These are phyloP conservation scores for Portevinia maculata DNA, from an alignment of 2,888 invertebrate genomes.

Conservation along the genomic window DNA sequence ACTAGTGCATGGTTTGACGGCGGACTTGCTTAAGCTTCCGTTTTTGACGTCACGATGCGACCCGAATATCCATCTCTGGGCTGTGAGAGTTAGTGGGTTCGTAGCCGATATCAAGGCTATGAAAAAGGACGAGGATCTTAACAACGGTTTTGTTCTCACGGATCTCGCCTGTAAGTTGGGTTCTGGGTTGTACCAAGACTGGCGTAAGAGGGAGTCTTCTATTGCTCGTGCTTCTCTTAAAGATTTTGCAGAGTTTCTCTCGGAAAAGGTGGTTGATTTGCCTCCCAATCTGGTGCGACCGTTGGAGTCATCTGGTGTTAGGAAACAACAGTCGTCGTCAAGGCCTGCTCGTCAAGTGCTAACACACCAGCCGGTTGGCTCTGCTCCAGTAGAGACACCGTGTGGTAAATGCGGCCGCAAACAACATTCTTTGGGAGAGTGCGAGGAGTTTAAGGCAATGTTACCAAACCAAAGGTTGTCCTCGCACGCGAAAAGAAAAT, in stretches of 20 bases:
- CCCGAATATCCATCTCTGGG: constrained; percentile 8
- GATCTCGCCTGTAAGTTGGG: constrained; percentile 23
- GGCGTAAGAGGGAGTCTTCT: background rate
- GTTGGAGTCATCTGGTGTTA: background rate
- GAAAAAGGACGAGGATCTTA: constrained; percentile 12
- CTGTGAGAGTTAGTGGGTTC: constrained; percentile 16
- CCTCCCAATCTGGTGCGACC: background rate
- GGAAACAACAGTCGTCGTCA: background rate
- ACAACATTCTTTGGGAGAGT: constrained; percentile 8
- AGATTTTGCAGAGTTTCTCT: constrained; percentile 2
- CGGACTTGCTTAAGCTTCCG: constrained; percentile 19
- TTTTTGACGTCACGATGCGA: constrained; percentile 8
- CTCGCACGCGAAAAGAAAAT: background rate
- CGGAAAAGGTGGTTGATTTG: background rate
- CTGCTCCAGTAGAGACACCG: background rate
- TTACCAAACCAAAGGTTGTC: background rate
- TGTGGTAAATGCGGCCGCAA: constrained; percentile 1
- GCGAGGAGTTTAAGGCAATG: constrained; percentile 13
- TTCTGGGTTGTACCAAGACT: constrained; percentile 3
- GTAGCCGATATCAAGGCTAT: constrained; percentile 23
- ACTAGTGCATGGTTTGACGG: constrained; percentile 23
- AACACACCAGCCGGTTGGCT: background rate
- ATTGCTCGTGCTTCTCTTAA: background rate
- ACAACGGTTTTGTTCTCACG: constrained; percentile 15
- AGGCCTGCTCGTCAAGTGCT: background rate